Percentiles rank a stretch among this genome's conserved stretches.
Conservation (phyloP, 2,113 vertebrate genomes). For the Gallinago media region DNA sequence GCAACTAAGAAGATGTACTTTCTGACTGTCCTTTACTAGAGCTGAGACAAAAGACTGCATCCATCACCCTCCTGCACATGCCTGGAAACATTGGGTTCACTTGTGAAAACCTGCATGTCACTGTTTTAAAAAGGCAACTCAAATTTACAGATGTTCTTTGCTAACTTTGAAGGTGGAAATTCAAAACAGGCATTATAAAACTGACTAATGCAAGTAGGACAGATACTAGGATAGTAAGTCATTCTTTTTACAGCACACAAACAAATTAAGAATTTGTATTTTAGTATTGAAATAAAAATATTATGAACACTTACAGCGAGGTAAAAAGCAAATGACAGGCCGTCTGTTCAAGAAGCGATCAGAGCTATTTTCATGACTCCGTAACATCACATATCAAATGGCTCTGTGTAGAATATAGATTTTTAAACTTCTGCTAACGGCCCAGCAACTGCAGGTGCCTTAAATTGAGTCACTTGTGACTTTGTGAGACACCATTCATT, state of each 20-base stretch:
- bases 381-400: rapidly evolving
- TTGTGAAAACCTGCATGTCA: not conserved
- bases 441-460: not conserved
- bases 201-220: not conserved
- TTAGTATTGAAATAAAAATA: not conserved
- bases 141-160: not conserved
- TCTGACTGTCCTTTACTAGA: not conserved
- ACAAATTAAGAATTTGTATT: not conserved
- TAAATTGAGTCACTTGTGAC: not conserved
- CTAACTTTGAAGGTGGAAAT: not conserved
- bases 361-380: not conserved
- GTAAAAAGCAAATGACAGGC: not conserved
- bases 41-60: not conserved
- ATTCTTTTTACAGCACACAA: not conserved
- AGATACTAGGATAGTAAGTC: not conserved
- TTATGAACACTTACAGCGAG: not conserved
- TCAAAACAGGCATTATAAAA: not conserved
- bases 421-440: not conserved
- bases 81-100: not conserved
- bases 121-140: not conserved
- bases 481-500: not conserved
- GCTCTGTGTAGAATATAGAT: not conserved
- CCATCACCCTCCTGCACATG: not conserved
- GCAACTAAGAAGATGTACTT: not conserved
- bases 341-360: not conserved